Percentiles rank a stretch among this genome's conserved stretches.
Conservation (phyloP, 2,888 invertebrate genomes). For the Tetrapedia diversipes region DNA sequence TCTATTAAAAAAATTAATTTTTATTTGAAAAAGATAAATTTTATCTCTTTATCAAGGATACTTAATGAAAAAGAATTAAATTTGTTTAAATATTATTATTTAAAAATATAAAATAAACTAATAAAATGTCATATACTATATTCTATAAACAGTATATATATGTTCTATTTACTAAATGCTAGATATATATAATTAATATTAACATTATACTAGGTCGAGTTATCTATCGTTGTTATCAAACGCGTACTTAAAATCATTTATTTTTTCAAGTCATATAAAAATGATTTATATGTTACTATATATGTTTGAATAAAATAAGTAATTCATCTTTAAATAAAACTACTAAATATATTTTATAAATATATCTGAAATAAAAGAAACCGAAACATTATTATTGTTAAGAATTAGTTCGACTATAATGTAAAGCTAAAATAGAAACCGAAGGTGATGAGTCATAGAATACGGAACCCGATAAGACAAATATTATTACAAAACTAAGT, state of each 20-base stretch:
- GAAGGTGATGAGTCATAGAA: constrained; percentile 57
- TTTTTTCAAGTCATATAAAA: background rate
- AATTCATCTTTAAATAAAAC: background rate
- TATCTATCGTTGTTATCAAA: constrained; percentile 5
- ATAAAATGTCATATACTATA: background rate
- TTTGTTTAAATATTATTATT: background rate
- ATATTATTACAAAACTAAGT: constrained; percentile 19
- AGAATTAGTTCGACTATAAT: background rate
- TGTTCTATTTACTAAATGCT: background rate
- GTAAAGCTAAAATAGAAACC: constrained; percentile 28
- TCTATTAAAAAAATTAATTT: background rate
- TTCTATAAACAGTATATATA: background rate
- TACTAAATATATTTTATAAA: background rate
- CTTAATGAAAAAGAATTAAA: background rate
- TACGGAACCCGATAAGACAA: constrained; percentile 45
- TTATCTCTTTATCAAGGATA: constrained; percentile 40
- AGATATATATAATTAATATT: background rate
- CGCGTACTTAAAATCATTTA: background rate
- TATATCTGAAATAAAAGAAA: background rate
- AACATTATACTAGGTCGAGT: background rate
- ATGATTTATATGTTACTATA: background rate
- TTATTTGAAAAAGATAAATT: constrained; percentile 31
- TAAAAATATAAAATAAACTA: background rate
- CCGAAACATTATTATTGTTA: background rate
- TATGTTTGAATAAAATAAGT: background rate